phyloP scores from a whole-genome alignment of 2,888 invertebrate genomes.

The Caprella mutica region DNA sequence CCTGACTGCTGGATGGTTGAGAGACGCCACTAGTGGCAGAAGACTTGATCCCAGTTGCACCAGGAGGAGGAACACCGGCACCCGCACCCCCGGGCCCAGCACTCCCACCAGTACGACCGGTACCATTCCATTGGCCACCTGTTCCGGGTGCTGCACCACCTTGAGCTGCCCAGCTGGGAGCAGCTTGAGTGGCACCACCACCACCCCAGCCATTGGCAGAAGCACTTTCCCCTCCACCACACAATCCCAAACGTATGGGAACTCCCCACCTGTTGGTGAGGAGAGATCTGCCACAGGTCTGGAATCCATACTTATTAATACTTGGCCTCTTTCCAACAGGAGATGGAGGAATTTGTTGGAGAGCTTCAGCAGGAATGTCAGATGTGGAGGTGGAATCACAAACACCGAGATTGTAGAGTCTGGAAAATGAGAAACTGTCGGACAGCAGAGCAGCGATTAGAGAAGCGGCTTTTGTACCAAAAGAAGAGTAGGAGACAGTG shows the following conservation, averaged over 20 bases:
- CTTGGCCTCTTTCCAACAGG: slow-evolving; percentile 20
- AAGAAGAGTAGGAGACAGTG: too few relatives aligned
- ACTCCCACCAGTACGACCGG: slow-evolving; percentile 7
- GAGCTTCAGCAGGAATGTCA: slow-evolving; percentile 22
- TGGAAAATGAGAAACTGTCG: too few relatives aligned
- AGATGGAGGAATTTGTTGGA: slow-evolving; percentile 28
- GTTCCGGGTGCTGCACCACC: slow-evolving; percentile 20
- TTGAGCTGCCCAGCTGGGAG: slow-evolving; percentile 28
- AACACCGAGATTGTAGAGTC: too few relatives aligned
- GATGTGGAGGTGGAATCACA: too few relatives aligned
- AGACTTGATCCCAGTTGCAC: neutral
- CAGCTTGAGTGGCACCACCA: slow-evolving; percentile 22
- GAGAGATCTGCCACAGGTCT: slow-evolving; percentile 22
- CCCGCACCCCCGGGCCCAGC: slow-evolving; percentile 1
- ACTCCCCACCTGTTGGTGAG: slow-evolving; percentile 32
- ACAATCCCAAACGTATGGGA: slow-evolving; percentile 27
- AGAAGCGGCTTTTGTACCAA: too few relatives aligned
- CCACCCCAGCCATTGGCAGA: slow-evolving; percentile 32
- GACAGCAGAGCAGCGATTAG: neutral
- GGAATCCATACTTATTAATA: slow-evolving; percentile 23
- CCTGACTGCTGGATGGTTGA: neutral
- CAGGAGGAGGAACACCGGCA: neutral
- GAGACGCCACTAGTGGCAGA: neutral
- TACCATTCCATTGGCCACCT: slow-evolving; percentile 31
- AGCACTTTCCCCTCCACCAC: slow-evolving; percentile 31